Percentiles rank a stretch among this genome's conserved stretches.
Conservation (phyloP, 2,888 invertebrate species). For the Villa cingulata region DNA sequence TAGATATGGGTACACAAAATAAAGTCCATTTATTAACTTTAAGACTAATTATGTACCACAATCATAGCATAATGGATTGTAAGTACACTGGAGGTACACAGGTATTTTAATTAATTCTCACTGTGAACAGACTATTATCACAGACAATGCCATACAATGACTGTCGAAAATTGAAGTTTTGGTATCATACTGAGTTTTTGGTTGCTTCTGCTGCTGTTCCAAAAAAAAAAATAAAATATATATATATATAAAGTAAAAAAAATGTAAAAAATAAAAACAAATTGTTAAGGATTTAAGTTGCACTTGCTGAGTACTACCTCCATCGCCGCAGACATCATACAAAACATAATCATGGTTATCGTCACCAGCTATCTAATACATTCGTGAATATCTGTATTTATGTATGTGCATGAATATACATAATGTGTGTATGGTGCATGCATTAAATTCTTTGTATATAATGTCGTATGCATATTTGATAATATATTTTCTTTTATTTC, state of each 20-base stretch:
- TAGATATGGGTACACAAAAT: no score
- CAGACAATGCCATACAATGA: conserved; percentile 7
- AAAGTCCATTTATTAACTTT: conserved; percentile 4
- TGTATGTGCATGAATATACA: background rate
- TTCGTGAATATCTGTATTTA: no score
- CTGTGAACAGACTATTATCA: conserved; percentile 7
- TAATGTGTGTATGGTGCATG: no score
- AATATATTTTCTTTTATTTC: background rate
- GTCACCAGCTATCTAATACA: no score
- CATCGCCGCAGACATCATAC: no score
- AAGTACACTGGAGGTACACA: conserved; percentile 8
- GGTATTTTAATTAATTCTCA: conserved; percentile 13
- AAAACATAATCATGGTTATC: no score
- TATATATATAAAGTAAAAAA: background rate
- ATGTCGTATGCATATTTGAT: background rate
- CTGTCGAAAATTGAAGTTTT: conserved; percentile 6
- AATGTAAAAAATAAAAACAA: no score
- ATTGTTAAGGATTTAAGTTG: no score
- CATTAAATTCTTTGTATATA: no score
- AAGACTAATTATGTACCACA: conserved; percentile 10
- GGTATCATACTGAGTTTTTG: background rate
- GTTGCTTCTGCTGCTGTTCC: background rate
- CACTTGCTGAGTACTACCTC: no score
- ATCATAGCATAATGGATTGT: conserved; percentile 8
- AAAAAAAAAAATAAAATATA: background rate